Base-by-base conservation (phyloP, 2,888 invertebrate genomes). In the Brachycybe producta region DNA sequence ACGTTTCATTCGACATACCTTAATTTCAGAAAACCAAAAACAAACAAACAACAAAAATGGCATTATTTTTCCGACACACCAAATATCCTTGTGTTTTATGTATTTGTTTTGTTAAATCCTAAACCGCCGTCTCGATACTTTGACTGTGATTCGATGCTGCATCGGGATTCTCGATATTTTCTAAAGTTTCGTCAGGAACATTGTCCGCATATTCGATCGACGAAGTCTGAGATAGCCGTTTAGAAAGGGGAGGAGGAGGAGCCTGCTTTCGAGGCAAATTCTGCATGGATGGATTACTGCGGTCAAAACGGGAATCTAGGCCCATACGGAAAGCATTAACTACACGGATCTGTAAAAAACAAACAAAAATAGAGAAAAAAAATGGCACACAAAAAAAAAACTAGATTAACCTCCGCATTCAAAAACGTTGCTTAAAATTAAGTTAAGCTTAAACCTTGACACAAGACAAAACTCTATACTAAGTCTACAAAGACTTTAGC, bases 301-400 rank as follows among this genome's bases (percentile, higher is more conserved):
- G 82, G 74, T 87, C 87, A 68, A 80, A 82, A 67, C 90, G 84
- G 71, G 88, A 81, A 76, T 94, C 94, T 75, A 95, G 81, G 73
- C 95, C 95, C 80, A 94, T 92, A 74, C 97, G 94, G 82, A 97
- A 98, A 76, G 97, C 97, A 78, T 97, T 97, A 76, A 98, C 95
- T 78, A 97, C 97, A 78, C 97, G 94, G 74, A 97, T 97, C 97
- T 97, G 84, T 73, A 69, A 67, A 50, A 42, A 44, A 46, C 40
- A 48, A 53, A 35, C 46, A 49, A 50, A 50, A 45, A 44, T 44
- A 50, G 38, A 38, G 38, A 77, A 76, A 69, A 66, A 64, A 70
- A 56, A 56, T 54, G 42, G 52, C 41, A 44, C 41, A 52, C 35
- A 43, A 41, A 40, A 35, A 54, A 43, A 64, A 61, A 53, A 38